phyloP scores from a whole-genome alignment of 2,113 vertebrate genomes.

The Ophthalmotilapia sp. region DNA sequence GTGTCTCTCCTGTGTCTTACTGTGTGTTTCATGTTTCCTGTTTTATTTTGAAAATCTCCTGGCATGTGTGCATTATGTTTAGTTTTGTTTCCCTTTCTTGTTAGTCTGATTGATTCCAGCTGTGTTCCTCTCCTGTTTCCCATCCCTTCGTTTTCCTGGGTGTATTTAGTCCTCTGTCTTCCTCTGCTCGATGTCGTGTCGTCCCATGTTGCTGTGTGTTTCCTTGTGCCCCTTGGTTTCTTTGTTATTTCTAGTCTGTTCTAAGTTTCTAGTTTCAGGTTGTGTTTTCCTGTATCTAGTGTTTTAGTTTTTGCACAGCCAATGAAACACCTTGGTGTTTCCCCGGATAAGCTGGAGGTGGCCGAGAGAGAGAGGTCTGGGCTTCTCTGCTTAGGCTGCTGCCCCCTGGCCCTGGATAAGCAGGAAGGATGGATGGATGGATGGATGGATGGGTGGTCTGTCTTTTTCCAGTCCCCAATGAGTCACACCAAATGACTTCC shows the following conservation, averaged over 20 bases:
- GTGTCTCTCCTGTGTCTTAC: not conserved
- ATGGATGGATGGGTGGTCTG: not conserved
- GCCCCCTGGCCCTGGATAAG: not conserved
- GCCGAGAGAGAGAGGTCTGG: not conserved
- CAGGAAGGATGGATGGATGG: not conserved
- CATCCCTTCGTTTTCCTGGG: not conserved
- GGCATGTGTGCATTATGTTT: not conserved
- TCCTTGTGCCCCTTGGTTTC: not conserved
- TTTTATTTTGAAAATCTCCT: not conserved
- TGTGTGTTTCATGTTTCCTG: not conserved
- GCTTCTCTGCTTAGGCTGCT: not conserved
- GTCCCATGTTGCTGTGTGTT: not conserved
- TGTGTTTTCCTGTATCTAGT: not conserved
- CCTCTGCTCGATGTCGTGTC: not conserved
- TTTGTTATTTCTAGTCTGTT: not conserved
- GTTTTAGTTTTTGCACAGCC: not conserved
- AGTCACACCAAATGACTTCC: not conserved
- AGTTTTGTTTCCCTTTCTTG: not conserved
- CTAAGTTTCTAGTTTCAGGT: not conserved
- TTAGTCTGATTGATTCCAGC: not conserved
- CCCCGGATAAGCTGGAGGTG: not conserved
- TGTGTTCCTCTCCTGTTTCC: not conserved
- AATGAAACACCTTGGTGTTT: not conserved
- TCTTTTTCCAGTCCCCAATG: not conserved
- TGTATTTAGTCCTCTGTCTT: not conserved